Evolutionary conservation across 2,797 vertebrate genomes (phyloP).

Genomic region (Somateria mollissima): DNA sequence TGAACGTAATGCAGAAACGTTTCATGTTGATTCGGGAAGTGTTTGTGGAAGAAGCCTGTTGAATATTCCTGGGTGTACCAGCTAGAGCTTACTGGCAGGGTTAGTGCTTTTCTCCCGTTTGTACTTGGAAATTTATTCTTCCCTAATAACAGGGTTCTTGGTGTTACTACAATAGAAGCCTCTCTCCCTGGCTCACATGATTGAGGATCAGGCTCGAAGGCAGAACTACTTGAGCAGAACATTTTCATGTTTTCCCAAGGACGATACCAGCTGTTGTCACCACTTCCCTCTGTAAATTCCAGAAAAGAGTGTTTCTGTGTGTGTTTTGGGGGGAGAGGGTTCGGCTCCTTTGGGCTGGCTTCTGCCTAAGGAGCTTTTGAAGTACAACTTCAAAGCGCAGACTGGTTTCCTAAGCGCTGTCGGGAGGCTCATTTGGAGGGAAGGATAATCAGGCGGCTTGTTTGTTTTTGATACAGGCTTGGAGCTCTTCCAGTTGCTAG

Average conservation of each 20-base stretch:
- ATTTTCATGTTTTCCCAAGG: neutral
- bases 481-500: neutral
- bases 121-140: neutral
- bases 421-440: neutral
- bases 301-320: neutral
- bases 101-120: neutral
- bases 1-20: neutral
- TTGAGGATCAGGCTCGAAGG: neutral
- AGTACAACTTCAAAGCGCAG: conserved; percentile 42
- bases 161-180: neutral
- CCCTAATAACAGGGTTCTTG: neutral
- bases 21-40: neutral
- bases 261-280: neutral
- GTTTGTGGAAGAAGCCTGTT: neutral
- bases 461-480: neutral
- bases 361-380: conserved; percentile 30
- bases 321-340: neutral
- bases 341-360: neutral
- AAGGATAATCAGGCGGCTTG: neutral
- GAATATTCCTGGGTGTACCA: neutral
- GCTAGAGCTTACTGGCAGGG: neutral
- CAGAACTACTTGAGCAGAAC: neutral
- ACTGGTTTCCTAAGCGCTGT: conserved; percentile 1
- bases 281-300: neutral
- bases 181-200: neutral